phyloP scores from a whole-genome alignment of 2,113 vertebrate genomes.

The Emydocephalus ijimae region DNA sequence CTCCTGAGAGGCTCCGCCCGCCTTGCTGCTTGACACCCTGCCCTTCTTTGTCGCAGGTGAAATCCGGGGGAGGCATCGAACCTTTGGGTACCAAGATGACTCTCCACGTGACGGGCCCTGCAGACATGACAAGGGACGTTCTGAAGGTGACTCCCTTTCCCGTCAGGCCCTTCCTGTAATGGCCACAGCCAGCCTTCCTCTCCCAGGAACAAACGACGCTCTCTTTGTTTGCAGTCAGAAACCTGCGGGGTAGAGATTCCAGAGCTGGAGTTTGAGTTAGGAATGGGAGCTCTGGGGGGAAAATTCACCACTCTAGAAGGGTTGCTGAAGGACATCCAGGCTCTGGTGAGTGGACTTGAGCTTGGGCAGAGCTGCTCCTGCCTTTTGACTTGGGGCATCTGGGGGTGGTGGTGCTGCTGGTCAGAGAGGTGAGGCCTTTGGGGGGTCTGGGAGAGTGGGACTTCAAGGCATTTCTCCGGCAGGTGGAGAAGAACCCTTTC shows the following conservation, averaged over 20 bases:
- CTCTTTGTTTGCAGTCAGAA: slow-evolving; percentile 74
- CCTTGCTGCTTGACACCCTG: accelerated
- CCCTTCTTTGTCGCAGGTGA: slow-evolving; percentile 65
- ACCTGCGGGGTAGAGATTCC: slow-evolving; percentile 86
- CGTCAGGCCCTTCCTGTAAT: neutral
- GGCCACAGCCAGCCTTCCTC: too few relatives aligned
- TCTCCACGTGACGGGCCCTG: slow-evolving; percentile 78
- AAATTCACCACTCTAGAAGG: slow-evolving; percentile 97
- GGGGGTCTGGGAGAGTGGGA: neutral
- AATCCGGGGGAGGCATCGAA: slow-evolving; percentile 91
- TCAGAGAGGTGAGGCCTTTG: neutral
- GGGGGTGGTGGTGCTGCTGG: neutral
- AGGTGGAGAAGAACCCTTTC: slow-evolving; percentile 91
- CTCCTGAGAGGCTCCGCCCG: too few relatives aligned
- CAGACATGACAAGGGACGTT: slow-evolving; percentile 88
- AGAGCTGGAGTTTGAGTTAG: slow-evolving; percentile 93
- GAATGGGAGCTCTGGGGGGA: slow-evolving; percentile 87
- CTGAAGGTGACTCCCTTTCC: slow-evolving; percentile 75
- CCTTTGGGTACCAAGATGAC: slow-evolving; percentile 82
- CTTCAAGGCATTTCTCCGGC: neutral
- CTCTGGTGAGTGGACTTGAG: slow-evolving; percentile 71
- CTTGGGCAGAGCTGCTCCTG: neutral
- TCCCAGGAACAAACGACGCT: neutral
- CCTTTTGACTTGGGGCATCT: neutral
- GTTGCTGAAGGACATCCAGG: slow-evolving; percentile 85